Base-by-base conservation (phyloP, 2,888 invertebrate species). In the Tortrix viridana region DNA sequence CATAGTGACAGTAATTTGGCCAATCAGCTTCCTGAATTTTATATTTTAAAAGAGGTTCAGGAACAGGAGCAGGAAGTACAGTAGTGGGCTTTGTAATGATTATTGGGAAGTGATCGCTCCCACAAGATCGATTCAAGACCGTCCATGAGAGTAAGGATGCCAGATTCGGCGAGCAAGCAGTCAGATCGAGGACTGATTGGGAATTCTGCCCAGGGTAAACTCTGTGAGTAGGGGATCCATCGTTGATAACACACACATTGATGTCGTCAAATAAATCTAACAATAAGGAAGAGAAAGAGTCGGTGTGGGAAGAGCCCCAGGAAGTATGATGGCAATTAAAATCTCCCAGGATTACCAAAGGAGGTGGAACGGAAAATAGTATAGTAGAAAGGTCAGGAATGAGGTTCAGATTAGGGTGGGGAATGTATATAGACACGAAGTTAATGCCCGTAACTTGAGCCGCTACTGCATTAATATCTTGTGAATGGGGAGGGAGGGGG, bases 321-420 rank as follows among this genome's bases (percentile, higher is more conserved):
- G 26, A n/a, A 7, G n/a, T 26, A 18, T 49, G 26, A 9, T 49
- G 49, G 2, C 49, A 32, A 6, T 52, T 52, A 38, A 52, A 38
- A 12, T 52, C 38, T 5, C 38, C 50, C 5, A 52, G 5, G 1
- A 38, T 7, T 6, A 52, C 5, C 12, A 38, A 19, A n/a, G 38
- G 19, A 2, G 38, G 19, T 5, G 38, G 20, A 19, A 52, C 6
- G 4, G 49, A 26, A 16, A 44, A 19, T 7, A 44, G 19, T 1
- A 18, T 2, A 12, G 19, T 19, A 7, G 19, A 44, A 1, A 44
- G 19, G 18, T 44, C 44, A 1, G 44, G 44, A 0, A 44, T 19
- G 3, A 44, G 44, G 6, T 19, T 7, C 6, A 18, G 1, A 44
- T 44, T 44, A 44, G 44, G 19, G 4, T 44, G 44, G 44, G 44